Conservation (phyloP, 2,888 invertebrate species). For the Serrognathus titanus region DNA sequence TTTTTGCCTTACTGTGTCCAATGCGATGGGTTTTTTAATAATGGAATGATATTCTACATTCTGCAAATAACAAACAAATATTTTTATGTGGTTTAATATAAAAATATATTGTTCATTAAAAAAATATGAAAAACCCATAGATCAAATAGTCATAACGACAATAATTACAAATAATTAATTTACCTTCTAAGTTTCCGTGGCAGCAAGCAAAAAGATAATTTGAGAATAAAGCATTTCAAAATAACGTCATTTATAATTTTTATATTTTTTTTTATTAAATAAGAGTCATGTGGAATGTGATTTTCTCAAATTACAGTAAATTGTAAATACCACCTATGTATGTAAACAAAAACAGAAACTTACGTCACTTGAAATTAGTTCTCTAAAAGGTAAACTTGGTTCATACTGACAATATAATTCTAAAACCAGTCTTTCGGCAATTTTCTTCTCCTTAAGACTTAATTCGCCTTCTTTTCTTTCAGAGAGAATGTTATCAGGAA, state of each 20-base stretch:
- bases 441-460: slow-evolving; percentile 60
- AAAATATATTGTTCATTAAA: no score
- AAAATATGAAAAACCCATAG: no score
- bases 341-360: slow-evolving; percentile 35
- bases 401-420: slow-evolving; percentile 92
- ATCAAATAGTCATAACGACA: no score
- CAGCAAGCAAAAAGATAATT: no score
- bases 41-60: slow-evolving; percentile 66
- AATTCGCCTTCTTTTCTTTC: slow-evolving; percentile 54
- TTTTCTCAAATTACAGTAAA: no score
- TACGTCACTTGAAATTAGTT: slow-evolving; percentile 75
- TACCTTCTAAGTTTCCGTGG: no score
- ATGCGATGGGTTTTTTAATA: slow-evolving; percentile 77
- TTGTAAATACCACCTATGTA: not conserved
- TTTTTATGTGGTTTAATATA: no score
- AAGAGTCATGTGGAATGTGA: no score
- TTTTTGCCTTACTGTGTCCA: slow-evolving; percentile 78
- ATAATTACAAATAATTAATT: no score
- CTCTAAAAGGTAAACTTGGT: slow-evolving; percentile 82
- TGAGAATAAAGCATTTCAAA: no score
- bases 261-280: no score
- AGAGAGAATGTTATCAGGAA: slow-evolving; percentile 51
- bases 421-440: slow-evolving; percentile 79
- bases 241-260: no score
- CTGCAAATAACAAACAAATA: slow-evolving; percentile 43